A percentile compares a stretch with the other conserved stretches of the same genome.
phyloP scores from a whole-genome alignment of 2,113 vertebrate genomes.

The Centropus bengalensis region DNA sequence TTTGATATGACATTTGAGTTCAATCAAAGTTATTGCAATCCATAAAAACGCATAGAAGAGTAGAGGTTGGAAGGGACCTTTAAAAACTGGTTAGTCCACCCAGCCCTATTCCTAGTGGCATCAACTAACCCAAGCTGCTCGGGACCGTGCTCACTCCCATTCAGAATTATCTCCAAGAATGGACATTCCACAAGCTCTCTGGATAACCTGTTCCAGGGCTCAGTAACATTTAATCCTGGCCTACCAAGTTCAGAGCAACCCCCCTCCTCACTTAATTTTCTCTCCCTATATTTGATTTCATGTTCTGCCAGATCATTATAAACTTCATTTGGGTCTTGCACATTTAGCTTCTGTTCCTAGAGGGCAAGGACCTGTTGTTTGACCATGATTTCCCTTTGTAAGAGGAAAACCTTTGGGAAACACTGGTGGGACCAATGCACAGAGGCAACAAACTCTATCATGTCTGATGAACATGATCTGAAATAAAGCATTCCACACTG shows the following conservation, averaged over 20 bases:
- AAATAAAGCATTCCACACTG: neutral
- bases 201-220: neutral
- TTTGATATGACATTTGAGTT: neutral
- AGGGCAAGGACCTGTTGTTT: slow-evolving; percentile 3
- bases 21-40: neutral
- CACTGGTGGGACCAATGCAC: neutral
- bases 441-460: neutral
- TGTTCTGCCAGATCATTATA: slow-evolving; percentile 42
- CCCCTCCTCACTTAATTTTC: slow-evolving; percentile 39
- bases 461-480: neutral
- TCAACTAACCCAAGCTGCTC: neutral
- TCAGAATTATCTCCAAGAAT: neutral
- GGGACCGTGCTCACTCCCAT: neutral
- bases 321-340: neutral
- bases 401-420: neutral
- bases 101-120: neutral
- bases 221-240: slow-evolving; percentile 28
- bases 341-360: neutral
- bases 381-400: neutral
- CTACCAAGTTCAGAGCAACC: slow-evolving; percentile 33
- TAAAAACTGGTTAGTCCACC: neutral
- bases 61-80: neutral
- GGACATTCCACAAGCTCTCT: neutral
- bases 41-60: neutral
- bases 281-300: slow-evolving; percentile 10